Base-by-base conservation (phyloP, 35 echinoderm and acorn worm genomes). In the Heliocidaris erythrogramma region DNA sequence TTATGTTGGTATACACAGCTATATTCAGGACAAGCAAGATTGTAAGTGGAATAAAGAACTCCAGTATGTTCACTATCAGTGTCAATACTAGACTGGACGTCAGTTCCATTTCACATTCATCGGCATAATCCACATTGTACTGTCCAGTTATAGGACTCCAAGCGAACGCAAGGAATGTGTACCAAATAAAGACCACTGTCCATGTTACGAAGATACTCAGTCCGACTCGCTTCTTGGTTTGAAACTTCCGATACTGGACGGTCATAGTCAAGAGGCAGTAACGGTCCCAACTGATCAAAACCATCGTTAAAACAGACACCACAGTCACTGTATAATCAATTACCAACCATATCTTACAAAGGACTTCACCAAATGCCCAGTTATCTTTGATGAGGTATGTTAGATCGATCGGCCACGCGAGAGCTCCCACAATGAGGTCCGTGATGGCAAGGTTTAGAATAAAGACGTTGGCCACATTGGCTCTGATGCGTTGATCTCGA, bases 391-490 rank as follows among this genome's bases (percentile, higher is more conserved):
- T 35, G 7, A 90, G 49, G 50, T 48, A 88, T 12, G 48, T 27
- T 11, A 69, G 16, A 27, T 95, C 35, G 87, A 95, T 47, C 12
- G 94, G 87, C 29, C 89, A 42, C 0, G 61, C 35, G 31, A 95
- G 49, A 8, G 31, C 48, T 7, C 94, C 94, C 9, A 95, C 94
- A 7, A 90, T 30, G 11, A 95, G n/a, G 27, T 95, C 94, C 16
- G 94, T 90, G 9, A 92, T n/a, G 24, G 94, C 89, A 27, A 95
- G 53, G n/a, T 92, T 95, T 3, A 95, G 30, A 35, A 95, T 92
- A 85, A 95, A 59, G 32, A 88, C 65, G 47, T 95, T 95, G 47
- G 56, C 94, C 30, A 27, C 56, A 32, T 31, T 92, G 21, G 87
- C 5, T 59, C 94, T 18, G 59, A 95, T 88, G 21, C 48, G 32